Base-by-base conservation (phyloP, 1,140 invertebrate species). In the Bombus ignitus region DNA sequence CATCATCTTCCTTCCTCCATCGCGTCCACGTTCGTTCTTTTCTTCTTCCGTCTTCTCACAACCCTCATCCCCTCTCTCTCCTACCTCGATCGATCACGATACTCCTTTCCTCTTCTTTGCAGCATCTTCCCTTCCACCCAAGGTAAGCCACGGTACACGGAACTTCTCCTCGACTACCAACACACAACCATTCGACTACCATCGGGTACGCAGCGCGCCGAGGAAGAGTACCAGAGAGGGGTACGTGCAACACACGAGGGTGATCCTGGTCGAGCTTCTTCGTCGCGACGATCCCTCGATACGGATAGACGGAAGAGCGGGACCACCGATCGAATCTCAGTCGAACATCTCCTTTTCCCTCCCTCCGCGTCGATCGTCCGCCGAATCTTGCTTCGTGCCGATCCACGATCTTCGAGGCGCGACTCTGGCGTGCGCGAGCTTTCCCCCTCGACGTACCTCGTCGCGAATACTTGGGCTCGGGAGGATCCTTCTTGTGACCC, bases 91-190 rank as follows among this genome's bases (percentile, higher is more conserved):
- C 79, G 73, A 75, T 73, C 74, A 53, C 75, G 22, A 77, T 32
- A 47, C 62, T 42, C 42, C 70, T 22, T 35, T 88, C 72, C 78
- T 74, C 79, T 66, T 71, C 81, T 59, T 42, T 59, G 42, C 37
- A 59, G 70, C 39, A 75, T n/a, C 78, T 83, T 77, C 83, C 72
- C 81, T 74, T 72, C 72, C 75, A 75, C 70, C 42, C 22, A 37
- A 37, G 35, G 9, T 35, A 72, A 37, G 81, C 59, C 53, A 76
- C 57, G 79, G 59, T 85, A 92, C 91, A 89, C 86, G 91, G 87
- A 92, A 92, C 91, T 89, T 66, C 82, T 88, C 66, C 85, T 80
- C 84, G 75, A 37, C 65, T 71, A 73, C 87, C 81, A 85, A 87
- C 87, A 92, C 89, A 86, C 44, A 25, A 15, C 71, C 65, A 77